These are phyloP conservation scores for Eilema griseolum DNA, from an alignment of 2,888 invertebrate genomes.

Conservation along the genomic window DNA sequence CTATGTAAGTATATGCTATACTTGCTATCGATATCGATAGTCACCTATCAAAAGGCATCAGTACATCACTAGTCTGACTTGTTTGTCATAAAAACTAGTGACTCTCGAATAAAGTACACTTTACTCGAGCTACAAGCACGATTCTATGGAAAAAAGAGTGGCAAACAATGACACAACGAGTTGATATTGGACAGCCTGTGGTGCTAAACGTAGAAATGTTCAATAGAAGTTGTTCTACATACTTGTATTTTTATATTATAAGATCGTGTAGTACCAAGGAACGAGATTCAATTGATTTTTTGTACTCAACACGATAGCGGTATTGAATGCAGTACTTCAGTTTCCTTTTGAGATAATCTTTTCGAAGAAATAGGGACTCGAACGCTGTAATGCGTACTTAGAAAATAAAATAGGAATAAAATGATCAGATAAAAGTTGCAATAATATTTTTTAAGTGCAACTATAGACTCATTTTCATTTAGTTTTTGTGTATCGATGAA, in stretches of 20 bases:
- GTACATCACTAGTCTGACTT: not conserved
- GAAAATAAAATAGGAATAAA: not conserved
- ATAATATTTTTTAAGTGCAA: too few relatives aligned
- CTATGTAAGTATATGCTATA: too few relatives aligned
- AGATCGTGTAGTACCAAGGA: constrained; percentile 39
- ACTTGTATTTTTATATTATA: too few relatives aligned
- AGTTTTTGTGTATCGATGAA: too few relatives aligned
- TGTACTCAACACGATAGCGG: constrained; percentile 25
- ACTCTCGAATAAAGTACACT: constrained; percentile 12
- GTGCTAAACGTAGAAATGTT: not conserved
- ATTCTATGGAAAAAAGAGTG: constrained; percentile 19
- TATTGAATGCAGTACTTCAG: constrained; percentile 20
- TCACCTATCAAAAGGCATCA: too few relatives aligned
- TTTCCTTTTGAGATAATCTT: constrained; percentile 29
- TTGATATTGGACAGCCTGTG: not conserved
- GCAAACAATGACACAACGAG: constrained; percentile 24
- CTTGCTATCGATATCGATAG: not conserved
- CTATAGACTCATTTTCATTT: too few relatives aligned
- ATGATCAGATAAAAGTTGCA: not conserved
- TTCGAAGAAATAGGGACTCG: constrained; percentile 14
- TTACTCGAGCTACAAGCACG: constrained; percentile 14
- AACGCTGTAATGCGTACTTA: not conserved
- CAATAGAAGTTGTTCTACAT: constrained; percentile 38
- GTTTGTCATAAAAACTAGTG: constrained; percentile 16
- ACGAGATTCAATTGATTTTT: constrained; percentile 59